Conservation (phyloP, 2,888 invertebrate genomes). For the Meteorus cinctellus region DNA sequence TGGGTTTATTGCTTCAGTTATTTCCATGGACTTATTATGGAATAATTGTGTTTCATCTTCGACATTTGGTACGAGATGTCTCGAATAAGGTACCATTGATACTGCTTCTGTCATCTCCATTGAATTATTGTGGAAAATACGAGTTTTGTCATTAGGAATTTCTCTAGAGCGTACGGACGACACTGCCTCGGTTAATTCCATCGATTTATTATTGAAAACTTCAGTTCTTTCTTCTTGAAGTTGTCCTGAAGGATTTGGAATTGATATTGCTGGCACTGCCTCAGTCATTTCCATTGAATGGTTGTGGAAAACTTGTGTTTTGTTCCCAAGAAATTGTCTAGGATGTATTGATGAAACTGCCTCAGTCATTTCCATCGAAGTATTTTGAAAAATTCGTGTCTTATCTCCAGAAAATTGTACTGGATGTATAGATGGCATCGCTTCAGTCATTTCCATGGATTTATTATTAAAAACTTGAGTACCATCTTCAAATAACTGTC, state of each 20-base stretch:
- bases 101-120: constrained; percentile 49
- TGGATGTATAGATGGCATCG: neutral
- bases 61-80: neutral
- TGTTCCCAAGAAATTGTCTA: neutral
- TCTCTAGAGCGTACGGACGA: neutral
- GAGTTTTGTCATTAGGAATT: constrained; percentile 19
- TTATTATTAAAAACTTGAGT: constrained; percentile 20
- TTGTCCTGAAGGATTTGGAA: neutral
- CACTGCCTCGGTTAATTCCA: constrained; percentile 39
- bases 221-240: constrained; percentile 7
- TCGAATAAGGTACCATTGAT: neutral
- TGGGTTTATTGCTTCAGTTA: constrained; percentile 41
- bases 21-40: constrained; percentile 44
- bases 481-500: neutral
- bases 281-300: constrained; percentile 44
- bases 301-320: constrained; percentile 38
- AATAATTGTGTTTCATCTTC: constrained; percentile 9
- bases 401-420: constrained; percentile 1
- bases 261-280: constrained; percentile 22
- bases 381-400: constrained; percentile 34
- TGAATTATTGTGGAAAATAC: constrained; percentile 38
- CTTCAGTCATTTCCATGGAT: constrained; percentile 49
- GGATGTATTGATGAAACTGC: neutral
- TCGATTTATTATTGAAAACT: constrained; percentile 18
- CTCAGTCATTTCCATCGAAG: constrained; percentile 42